Percentiles rank a stretch among this genome's conserved stretches.
These are phyloP conservation scores for Heliangelus exortis DNA, from an alignment of 2,797 vertebrate species.

Conservation along the genomic window DNA sequence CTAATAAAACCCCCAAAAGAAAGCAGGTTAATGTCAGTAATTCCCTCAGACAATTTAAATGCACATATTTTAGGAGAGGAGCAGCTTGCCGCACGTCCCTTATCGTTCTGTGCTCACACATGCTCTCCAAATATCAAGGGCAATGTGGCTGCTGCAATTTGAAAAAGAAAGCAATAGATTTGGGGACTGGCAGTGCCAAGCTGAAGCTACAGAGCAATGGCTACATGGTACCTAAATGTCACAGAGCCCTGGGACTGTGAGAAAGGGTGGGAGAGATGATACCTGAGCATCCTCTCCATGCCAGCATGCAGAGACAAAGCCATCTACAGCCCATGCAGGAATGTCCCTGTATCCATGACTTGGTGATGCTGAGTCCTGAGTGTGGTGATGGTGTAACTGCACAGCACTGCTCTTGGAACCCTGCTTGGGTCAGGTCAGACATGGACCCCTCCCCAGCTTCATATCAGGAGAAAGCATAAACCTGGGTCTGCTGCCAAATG, in stretches of 20 bases:
- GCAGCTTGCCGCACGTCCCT: background rate
- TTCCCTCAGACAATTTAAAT: constrained; percentile 60
- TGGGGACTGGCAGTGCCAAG: background rate
- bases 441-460: background rate
- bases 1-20: constrained; percentile 29
- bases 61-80: constrained; percentile 51
- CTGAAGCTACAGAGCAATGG: background rate
- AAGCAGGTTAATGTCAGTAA: constrained; percentile 54
- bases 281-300: background rate
- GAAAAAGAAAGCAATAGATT: background rate
- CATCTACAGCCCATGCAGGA: fast-evolving
- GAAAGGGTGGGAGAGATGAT: background rate
- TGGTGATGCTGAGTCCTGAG: background rate
- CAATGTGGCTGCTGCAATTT: background rate
- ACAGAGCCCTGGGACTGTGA: background rate
- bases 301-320: background rate
- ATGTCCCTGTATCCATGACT: fast-evolving
- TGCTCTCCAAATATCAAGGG: background rate
- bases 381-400: fast-evolving
- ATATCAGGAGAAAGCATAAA: background rate
- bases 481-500: background rate
- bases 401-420: background rate
- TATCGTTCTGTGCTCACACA: fast-evolving
- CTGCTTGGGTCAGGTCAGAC: background rate
- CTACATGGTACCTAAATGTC: background rate